Evolutionary conservation across 1,140 invertebrate species (phyloP).

Genomic region (Lasioglossum albipes): DNA sequence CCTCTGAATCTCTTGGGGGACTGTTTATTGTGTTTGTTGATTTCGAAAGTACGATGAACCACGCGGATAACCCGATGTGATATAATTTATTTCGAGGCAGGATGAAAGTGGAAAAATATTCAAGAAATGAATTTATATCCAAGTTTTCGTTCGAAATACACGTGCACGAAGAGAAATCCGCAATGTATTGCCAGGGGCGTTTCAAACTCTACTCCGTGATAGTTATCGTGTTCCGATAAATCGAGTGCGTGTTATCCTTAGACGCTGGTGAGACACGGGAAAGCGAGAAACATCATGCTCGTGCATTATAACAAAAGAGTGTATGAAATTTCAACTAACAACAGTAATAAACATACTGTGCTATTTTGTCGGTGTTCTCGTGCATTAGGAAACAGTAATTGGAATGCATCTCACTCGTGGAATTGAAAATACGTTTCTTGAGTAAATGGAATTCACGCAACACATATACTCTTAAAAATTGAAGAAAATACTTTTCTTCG

Average conservation of each 20-base stretch:
- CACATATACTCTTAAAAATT: too few relatives aligned
- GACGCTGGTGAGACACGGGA: slow-evolving; percentile 51
- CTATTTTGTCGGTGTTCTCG: background rate
- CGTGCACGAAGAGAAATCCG: slow-evolving; percentile 49
- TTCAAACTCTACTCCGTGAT: slow-evolving; percentile 56
- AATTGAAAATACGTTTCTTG: too few relatives aligned
- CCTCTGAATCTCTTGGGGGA: background rate
- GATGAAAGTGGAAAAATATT: background rate
- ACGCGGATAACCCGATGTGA: background rate
- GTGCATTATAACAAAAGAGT: slow-evolving; percentile 39
- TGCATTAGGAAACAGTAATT: background rate
- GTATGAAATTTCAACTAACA: slow-evolving; percentile 6
- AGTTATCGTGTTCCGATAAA: slow-evolving; percentile 65
- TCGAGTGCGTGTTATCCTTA: slow-evolving; percentile 63
- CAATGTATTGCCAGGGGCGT: slow-evolving; percentile 56
- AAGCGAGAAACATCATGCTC: slow-evolving; percentile 54
- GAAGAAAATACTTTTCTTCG: too few relatives aligned
- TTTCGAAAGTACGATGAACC: background rate
- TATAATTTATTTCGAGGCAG: background rate
- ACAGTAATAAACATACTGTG: background rate
- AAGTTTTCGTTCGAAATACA: slow-evolving; percentile 48
- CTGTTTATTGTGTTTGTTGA: background rate
- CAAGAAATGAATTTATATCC: slow-evolving; percentile 30
- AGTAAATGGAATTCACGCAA: too few relatives aligned
- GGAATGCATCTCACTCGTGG: too few relatives aligned